phyloP scores from a whole-genome alignment of 2,113 vertebrate genomes.

The Amphilophus citrinellus region DNA sequence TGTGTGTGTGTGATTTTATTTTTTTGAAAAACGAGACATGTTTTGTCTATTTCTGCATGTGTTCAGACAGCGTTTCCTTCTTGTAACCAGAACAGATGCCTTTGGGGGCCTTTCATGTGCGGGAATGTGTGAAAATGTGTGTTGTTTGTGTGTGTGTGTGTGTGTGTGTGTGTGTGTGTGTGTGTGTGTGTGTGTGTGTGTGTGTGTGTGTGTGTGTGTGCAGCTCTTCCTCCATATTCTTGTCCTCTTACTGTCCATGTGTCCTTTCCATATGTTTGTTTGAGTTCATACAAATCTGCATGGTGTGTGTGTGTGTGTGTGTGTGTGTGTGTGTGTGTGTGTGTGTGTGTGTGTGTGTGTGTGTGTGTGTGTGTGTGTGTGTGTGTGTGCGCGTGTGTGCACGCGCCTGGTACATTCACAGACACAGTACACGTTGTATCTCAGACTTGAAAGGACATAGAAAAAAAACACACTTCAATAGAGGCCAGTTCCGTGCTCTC shows the following conservation, averaged over 20 bases:
- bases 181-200: too few relatives aligned
- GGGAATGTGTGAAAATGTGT: conserved; percentile 70
- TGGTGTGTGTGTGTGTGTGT: conserved; percentile 26
- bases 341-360: conserved; percentile 26
- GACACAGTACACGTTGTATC: conserved; percentile 76
- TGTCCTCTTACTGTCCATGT: conserved; percentile 45
- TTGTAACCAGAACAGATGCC: conserved; percentile 82
- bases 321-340: conserved; percentile 29
- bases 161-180: conserved; percentile 26
- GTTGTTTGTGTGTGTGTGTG: conserved; percentile 40
- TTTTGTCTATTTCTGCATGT: conserved; percentile 85
- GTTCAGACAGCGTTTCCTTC: conserved; percentile 83
- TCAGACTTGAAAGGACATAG: conserved; percentile 76
- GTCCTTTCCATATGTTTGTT: conserved; percentile 57
- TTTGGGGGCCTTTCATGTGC: conserved; percentile 81
- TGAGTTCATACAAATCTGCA: conserved; percentile 43
- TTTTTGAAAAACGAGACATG: conserved; percentile 78
- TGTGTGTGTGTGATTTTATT: conserved; percentile 24
- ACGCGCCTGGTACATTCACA: conserved; percentile 67
- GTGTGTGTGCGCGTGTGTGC: conserved; percentile 41
- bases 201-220: conserved; percentile 51
- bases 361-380: conserved; percentile 29
- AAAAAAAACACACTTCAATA: conserved; percentile 80
- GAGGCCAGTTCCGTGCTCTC: conserved; percentile 77
- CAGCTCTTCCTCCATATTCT: conserved; percentile 49